Conservation (phyloP, 92 coral and sea anemone species). For the Paramuricea clavata region DNA sequence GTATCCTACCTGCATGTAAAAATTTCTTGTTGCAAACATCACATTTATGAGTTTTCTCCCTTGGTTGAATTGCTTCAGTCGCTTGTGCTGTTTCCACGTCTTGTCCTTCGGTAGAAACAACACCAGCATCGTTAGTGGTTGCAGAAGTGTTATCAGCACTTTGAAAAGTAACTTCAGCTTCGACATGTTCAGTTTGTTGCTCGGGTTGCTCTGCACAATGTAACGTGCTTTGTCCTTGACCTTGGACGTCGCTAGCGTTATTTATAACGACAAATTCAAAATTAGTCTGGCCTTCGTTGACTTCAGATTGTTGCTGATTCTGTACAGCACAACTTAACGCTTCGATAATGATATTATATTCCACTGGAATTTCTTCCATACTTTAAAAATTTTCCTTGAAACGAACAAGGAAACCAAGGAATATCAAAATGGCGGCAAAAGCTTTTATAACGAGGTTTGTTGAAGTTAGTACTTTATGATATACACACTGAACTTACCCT, state of each 20-base stretch:
- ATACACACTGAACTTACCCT: neutral
- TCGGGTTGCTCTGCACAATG: neutral
- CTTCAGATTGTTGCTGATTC: neutral
- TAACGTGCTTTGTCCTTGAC: neutral
- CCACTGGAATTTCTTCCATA: conserved; percentile 30
- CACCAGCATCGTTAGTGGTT: neutral
- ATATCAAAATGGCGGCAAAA: conserved; percentile 17
- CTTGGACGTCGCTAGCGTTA: neutral
- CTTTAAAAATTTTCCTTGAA: conserved; percentile 8
- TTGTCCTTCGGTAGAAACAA: conserved; percentile 18
- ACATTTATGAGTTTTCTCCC: conserved; percentile 23
- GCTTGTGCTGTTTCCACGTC: neutral
- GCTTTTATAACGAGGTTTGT: neutral
- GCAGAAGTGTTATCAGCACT: neutral
- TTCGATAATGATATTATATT: conserved; percentile 22
- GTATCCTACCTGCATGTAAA: conserved; percentile 15
- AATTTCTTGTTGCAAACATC: neutral
- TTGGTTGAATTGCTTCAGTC: conserved; percentile 4
- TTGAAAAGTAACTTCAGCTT: neutral
- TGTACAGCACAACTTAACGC: conserved; percentile 16
- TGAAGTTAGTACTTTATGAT: neutral
- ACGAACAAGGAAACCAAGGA: neutral
- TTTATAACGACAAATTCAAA: conserved; percentile 16
- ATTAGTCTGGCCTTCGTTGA: conserved; percentile 3
- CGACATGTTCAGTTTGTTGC: conserved; percentile 6